These are phyloP conservation scores for Coecobrya sp. DNA, from an alignment of 2,888 invertebrate species.

Conservation along the genomic window DNA sequence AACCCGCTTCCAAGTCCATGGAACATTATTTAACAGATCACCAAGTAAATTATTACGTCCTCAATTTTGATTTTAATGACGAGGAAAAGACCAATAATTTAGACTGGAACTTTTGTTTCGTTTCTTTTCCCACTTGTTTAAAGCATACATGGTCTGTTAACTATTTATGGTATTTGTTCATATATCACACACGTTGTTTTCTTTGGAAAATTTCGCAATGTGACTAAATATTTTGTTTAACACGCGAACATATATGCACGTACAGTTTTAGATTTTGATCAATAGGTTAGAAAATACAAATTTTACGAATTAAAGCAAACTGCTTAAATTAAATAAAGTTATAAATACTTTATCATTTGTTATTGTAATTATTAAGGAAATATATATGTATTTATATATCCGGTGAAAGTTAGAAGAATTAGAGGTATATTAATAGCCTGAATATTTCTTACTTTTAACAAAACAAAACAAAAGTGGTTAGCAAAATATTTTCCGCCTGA, in stretches of 20 bases:
- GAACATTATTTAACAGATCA: not conserved
- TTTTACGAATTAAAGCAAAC: not conserved
- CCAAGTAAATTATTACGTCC: too few species aligned
- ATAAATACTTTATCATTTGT: not conserved
- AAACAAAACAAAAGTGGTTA: too few species aligned
- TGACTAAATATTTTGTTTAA: slow-evolving; percentile 20
- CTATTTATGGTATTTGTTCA: slow-evolving; percentile 31
- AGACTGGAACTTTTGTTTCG: not conserved
- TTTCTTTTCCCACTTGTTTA: not conserved
- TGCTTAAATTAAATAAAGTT: not conserved
- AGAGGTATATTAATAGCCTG: not conserved
- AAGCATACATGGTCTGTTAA: slow-evolving; percentile 33
- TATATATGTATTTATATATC: not conserved
- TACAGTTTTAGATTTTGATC: not conserved
- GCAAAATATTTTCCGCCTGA: too few species aligned
- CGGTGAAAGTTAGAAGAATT: not conserved
- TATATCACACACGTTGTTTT: slow-evolving; percentile 55
- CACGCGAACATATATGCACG: not conserved
- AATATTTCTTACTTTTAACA: not conserved
- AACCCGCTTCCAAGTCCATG: not conserved
- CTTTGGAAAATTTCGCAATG: slow-evolving; percentile 43
- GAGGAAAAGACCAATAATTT: not conserved
- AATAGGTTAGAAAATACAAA: not conserved
- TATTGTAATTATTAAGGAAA: not conserved
- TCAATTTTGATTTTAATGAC: not conserved